A percentile compares a stretch with the other conserved stretches of the same genome.
phyloP scores from a whole-genome alignment of 2,888 invertebrate species.

The Platerodrilus igneus region DNA sequence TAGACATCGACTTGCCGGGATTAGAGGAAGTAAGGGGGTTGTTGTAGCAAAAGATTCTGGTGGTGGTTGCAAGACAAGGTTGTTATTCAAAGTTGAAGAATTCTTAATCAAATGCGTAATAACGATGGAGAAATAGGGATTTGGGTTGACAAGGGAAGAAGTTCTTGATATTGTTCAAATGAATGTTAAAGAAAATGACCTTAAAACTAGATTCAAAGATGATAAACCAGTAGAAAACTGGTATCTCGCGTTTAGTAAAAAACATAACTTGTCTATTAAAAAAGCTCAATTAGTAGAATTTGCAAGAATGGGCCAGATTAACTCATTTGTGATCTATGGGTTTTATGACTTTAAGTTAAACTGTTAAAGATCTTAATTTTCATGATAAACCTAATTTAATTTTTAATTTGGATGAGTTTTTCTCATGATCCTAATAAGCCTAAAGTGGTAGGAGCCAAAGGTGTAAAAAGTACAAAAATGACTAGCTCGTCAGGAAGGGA shows the following conservation, averaged over 20 bases:
- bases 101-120: conserved; percentile 1
- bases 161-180: conserved; percentile 6
- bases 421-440: conserved; percentile 10
- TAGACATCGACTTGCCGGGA: no score
- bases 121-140: conserved; percentile 7
- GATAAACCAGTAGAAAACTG: conserved; percentile 4
- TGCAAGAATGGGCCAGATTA: background rate
- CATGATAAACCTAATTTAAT: conserved; percentile 5
- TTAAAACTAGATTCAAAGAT: conserved; percentile 9
- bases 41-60: no score
- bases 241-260: conserved; percentile 5
- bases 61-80: no score
- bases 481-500: conserved; percentile 7
- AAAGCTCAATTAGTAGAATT: conserved; percentile 5
- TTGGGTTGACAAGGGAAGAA: conserved; percentile 6
- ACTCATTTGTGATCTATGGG: conserved; percentile 5
- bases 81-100: background rate
- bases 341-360: conserved; percentile 7
- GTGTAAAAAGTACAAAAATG: conserved; percentile 2
- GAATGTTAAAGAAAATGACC: conserved; percentile 25
- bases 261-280: conserved; percentile 6
- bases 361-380: background rate
- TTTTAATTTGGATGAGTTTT: conserved; percentile 8
- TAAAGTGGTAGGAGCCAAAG: conserved; percentile 13
- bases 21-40: no score